Conservation (phyloP, 35 echinoderm and acorn worm species). For the Nesometra sesokonis region DNA sequence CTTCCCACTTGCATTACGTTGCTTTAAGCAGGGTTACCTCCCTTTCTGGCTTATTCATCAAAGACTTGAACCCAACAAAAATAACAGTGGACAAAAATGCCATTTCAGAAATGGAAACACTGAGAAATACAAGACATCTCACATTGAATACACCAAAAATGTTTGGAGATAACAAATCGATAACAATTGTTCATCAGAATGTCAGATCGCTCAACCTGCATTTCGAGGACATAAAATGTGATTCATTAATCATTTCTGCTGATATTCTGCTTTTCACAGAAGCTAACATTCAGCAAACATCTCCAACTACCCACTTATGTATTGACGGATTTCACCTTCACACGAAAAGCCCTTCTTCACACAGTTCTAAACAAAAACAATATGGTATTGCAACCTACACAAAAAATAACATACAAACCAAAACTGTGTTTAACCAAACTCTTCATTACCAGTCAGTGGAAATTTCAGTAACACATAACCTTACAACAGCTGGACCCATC, state of each 20-base stretch:
- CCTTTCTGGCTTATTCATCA: conserved; percentile 9
- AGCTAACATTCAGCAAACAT: not conserved
- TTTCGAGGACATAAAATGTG: not conserved
- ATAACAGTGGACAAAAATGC: not conserved
- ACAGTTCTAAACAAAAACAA: not conserved
- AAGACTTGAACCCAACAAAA: not conserved
- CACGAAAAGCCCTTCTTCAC: not conserved
- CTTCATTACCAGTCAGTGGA: not conserved
- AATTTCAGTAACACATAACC: not conserved
- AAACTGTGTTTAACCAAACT: not conserved
- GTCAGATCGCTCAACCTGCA: not conserved
- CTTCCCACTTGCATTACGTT: conserved; percentile 10
- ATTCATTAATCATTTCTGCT: not conserved
- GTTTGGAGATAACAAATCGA: not conserved
- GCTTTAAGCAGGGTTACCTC: conserved; percentile 19
- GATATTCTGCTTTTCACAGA: conserved; percentile 21
- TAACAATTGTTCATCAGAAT: not conserved
- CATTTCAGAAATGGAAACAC: conserved; percentile 7
- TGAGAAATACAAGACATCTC: not conserved
- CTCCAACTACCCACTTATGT: not conserved
- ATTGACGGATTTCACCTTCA: conserved; percentile 3
- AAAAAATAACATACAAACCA: not conserved
- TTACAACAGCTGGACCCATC: not conserved
- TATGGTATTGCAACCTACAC: not conserved
- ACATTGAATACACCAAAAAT: not conserved